These are phyloP conservation scores for Junonia oenone DNA, from an alignment of 2,888 invertebrate genomes.

Conservation along the genomic window DNA sequence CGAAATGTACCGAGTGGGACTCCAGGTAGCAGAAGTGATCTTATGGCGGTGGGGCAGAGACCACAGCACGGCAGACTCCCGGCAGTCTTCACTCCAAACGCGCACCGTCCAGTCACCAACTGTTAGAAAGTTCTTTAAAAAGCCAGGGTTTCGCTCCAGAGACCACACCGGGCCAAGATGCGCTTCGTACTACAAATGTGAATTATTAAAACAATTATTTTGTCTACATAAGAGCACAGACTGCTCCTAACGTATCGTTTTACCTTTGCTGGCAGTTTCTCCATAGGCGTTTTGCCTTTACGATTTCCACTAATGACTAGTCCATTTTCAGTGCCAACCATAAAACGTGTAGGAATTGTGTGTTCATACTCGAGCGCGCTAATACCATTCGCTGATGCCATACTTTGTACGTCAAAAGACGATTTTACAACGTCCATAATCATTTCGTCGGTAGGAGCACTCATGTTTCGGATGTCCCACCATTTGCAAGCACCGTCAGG, in stretches of 20 bases:
- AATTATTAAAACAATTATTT: background rate
- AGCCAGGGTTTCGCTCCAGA: conserved; percentile 93
- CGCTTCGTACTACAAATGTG: conserved; percentile 69
- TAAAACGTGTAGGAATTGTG: conserved; percentile 86
- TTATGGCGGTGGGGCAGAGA: conserved; percentile 83
- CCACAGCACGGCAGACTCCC: conserved; percentile 94
- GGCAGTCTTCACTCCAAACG: conserved; percentile 96
- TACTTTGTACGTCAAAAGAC: conserved; percentile 68
- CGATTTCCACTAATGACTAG: conserved; percentile 83
- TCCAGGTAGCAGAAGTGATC: conserved; percentile 90
- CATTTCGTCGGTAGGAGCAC: conserved; percentile 82
- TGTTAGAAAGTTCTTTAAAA: conserved; percentile 95
- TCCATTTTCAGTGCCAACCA: conserved; percentile 85
- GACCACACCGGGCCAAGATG: conserved; percentile 92
- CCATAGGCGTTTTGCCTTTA: conserved; percentile 83
- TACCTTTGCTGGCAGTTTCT: conserved; percentile 81
- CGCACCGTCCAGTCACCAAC: conserved; percentile 96
- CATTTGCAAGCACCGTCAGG: conserved; percentile 92
- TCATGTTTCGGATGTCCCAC: conserved; percentile 86
- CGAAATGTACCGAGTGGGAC: conserved; percentile 84
- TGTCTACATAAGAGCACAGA: background rate
- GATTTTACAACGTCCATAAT: conserved; percentile 82
- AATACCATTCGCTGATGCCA: conserved; percentile 78
- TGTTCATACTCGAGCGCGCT: conserved; percentile 84
- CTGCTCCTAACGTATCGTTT: background rate